These are phyloP conservation scores for Drosophila triauraria DNA, from an alignment of 1,140 invertebrate genomes.

Conservation along the genomic window DNA sequence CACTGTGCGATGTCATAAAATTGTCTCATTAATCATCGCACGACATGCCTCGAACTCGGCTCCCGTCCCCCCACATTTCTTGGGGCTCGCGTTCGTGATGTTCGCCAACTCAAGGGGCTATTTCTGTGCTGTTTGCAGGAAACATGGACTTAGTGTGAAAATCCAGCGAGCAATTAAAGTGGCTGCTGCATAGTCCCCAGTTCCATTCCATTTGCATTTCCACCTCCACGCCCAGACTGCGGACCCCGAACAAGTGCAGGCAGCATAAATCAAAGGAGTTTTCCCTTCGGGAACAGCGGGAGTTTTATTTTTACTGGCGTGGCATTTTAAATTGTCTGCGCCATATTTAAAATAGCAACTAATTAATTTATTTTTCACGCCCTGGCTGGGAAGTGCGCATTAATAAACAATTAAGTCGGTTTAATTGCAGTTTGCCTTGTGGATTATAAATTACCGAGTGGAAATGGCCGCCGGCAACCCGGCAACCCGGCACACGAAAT, in stretches of 20 bases:
- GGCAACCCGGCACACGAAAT: neutral
- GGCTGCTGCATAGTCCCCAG: constrained; percentile 34
- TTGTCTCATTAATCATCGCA: constrained; percentile 82
- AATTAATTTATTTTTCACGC: constrained; percentile 81
- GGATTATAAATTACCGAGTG: constrained; percentile 48
- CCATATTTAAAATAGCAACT: constrained; percentile 78
- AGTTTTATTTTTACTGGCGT: constrained; percentile 58
- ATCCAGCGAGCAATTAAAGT: constrained; percentile 75
- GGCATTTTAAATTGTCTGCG: constrained; percentile 73
- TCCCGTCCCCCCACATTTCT: constrained; percentile 18
- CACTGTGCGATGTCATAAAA: constrained; percentile 73
- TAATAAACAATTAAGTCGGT: constrained; percentile 78
- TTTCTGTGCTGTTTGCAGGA: constrained; percentile 67
- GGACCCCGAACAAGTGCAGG: constrained; percentile 63
- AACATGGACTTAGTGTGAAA: constrained; percentile 80
- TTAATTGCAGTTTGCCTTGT: constrained; percentile 66
- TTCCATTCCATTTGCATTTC: constrained; percentile 16
- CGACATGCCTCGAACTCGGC: constrained; percentile 47
- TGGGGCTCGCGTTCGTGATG: constrained; percentile 23
- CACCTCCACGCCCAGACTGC: neutral
- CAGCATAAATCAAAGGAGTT: constrained; percentile 71
- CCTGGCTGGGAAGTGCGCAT: constrained; percentile 66
- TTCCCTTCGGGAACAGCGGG: constrained; percentile 7
- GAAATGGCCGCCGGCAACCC: constrained; percentile 7
- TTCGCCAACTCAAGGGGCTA: constrained; percentile 38